These are phyloP conservation scores for Drosophila greeni DNA, from an alignment of 2,888 invertebrate genomes.

Conservation along the genomic window DNA sequence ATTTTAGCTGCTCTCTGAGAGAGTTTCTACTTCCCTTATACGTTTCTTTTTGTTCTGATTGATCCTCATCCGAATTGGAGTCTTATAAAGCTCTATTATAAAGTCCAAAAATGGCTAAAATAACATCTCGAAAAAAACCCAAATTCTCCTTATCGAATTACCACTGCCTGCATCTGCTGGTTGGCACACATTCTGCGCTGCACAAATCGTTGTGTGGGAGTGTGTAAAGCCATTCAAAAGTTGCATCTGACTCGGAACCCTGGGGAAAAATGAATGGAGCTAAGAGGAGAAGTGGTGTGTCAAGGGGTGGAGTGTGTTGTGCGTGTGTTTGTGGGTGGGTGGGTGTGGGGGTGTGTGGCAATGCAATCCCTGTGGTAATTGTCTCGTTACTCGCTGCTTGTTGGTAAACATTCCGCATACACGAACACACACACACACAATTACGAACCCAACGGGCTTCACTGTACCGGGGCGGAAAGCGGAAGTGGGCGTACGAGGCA, in stretches of 20 bases:
- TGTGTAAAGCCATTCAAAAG: constrained; percentile 60
- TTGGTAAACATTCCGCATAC: constrained; percentile 63
- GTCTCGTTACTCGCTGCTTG: constrained; percentile 72
- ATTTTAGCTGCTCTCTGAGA: too few species aligned
- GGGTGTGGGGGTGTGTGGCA: neutral
- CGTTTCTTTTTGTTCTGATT: neutral
- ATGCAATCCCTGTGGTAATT: constrained; percentile 66
- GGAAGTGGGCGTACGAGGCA: constrained; percentile 47
- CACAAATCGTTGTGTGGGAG: constrained; percentile 26
- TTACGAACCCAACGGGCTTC: constrained; percentile 22
- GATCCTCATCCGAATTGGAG: neutral
- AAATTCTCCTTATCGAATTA: neutral
- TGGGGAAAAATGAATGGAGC: constrained; percentile 10
- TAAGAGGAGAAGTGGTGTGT: neutral
- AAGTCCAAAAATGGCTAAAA: neutral
- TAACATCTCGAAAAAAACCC: too few species aligned
- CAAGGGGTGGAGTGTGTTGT: too few species aligned
- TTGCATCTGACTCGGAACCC: constrained; percentile 51
- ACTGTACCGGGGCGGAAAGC: constrained; percentile 35
- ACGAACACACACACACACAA: neutral
- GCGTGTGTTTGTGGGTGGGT: neutral
- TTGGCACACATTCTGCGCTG: constrained; percentile 64
- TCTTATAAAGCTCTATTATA: neutral
- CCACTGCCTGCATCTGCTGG: constrained; percentile 48
- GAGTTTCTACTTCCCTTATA: too few species aligned